A percentile compares a stretch with the other conserved stretches of the same genome.
These are phyloP conservation scores for Prosopocoilus inquinatus DNA, from an alignment of 2,888 invertebrate genomes.

Conservation along the genomic window DNA sequence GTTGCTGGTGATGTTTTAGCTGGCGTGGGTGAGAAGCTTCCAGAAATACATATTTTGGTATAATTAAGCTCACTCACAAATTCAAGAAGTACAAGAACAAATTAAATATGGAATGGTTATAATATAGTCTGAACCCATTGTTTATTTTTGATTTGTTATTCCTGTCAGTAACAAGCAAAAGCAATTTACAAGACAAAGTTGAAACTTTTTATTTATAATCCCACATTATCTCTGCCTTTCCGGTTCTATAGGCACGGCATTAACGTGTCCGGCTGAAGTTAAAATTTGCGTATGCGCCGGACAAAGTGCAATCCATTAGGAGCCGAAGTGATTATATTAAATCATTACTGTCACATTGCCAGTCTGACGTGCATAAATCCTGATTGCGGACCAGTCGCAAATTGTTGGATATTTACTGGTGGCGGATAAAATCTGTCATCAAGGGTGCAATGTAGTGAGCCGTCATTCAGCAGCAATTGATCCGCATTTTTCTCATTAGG, in stretches of 20 bases:
- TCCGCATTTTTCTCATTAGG: too few species aligned
- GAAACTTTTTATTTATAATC: too few species aligned
- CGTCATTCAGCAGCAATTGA: too few species aligned
- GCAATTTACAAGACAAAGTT: too few species aligned
- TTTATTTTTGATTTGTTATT: too few species aligned
- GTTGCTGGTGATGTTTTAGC: too few species aligned
- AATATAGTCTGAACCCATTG: too few species aligned
- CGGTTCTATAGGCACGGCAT: too few species aligned
- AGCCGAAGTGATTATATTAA: slow-evolving; percentile 38
- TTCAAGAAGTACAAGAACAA: background rate
- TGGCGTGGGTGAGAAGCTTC: background rate
- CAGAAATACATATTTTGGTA: background rate
- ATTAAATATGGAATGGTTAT: too few species aligned
- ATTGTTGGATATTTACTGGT: slow-evolving; percentile 33
- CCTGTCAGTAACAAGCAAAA: too few species aligned
- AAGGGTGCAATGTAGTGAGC: background rate
- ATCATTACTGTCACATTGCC: slow-evolving; percentile 41
- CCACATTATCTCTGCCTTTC: too few species aligned
- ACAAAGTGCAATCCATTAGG: slow-evolving; percentile 42
- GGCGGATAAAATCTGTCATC: slow-evolving; percentile 27
- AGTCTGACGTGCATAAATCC: slow-evolving; percentile 37
- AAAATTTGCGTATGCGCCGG: slow-evolving; percentile 5
- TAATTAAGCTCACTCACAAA: background rate
- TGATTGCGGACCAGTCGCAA: slow-evolving; percentile 28
- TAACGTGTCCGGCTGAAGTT: too few species aligned